These are phyloP conservation scores for human (Homo sapiens) DNA, from an alignment of 2,113 vertebrate species.

Conservation along the genomic window DNA sequence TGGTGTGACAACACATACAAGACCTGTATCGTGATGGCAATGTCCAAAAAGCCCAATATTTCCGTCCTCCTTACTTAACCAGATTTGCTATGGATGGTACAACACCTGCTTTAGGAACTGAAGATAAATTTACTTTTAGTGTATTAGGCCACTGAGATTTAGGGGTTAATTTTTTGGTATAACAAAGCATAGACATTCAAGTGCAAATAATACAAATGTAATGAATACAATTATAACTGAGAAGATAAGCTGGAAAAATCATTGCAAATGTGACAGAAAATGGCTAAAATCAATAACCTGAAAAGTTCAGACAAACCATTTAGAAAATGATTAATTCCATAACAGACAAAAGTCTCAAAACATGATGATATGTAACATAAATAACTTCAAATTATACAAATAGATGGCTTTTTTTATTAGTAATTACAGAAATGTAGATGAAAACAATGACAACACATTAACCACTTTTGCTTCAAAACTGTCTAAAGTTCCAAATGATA, in stretches of 20 bases:
- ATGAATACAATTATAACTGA: background rate
- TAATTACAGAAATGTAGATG: background rate
- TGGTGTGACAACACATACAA: background rate
- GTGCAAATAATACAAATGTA: background rate
- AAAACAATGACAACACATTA: background rate
- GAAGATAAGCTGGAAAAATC: background rate
- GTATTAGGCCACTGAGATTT: background rate
- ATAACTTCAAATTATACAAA: background rate
- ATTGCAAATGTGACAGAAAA: background rate
- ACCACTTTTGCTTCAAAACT: background rate
- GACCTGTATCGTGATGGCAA: rapidly evolving
- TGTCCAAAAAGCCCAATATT: rapidly evolving
- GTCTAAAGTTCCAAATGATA: background rate
- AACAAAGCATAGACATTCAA: background rate
- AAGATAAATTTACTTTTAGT: background rate
- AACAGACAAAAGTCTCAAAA: background rate
- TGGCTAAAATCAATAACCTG: background rate
- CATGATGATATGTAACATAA: background rate
- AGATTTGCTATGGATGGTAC: rapidly evolving
- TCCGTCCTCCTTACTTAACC: background rate
- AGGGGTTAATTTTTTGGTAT: background rate
- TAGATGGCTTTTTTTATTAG: background rate
- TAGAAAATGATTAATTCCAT: background rate
- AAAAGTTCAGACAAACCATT: background rate
- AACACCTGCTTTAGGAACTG: background rate